Conservation (phyloP, 2,888 invertebrate species). For the Bibio marci region DNA sequence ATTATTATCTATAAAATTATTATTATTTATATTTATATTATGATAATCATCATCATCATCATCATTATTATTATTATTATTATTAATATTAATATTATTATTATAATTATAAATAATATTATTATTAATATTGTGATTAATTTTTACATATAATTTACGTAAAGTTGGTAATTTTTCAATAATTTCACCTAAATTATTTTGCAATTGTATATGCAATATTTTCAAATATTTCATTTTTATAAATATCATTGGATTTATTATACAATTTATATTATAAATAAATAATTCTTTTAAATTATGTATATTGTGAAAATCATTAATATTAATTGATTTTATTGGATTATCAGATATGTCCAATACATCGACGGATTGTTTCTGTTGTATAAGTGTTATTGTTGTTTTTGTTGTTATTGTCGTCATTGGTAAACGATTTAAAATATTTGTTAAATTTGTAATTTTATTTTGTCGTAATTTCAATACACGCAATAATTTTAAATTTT, state of each 20-base stretch:
- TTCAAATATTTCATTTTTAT: constrained; percentile 53
- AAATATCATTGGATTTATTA: constrained; percentile 59
- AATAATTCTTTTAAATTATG: constrained; percentile 60
- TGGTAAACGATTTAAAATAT: constrained; percentile 55
- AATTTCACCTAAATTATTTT: constrained; percentile 53
- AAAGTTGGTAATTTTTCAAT: constrained; percentile 55
- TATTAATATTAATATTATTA: too few species aligned
- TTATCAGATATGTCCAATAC: constrained; percentile 66
- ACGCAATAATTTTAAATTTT: constrained; percentile 51
- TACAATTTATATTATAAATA: constrained; percentile 45
- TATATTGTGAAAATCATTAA: constrained; percentile 28
- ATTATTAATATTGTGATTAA: constrained; percentile 27
- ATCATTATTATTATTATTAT: too few species aligned
- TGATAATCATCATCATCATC: too few species aligned
- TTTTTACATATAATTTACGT: constrained; percentile 56
- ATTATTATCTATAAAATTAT: constrained; percentile 54
- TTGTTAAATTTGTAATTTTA: constrained; percentile 54
- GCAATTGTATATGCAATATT: constrained; percentile 56
- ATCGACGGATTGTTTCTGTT: constrained; percentile 22
- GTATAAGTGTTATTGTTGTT: too few species aligned
- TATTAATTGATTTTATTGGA: constrained; percentile 57
- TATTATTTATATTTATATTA: constrained; percentile 18
- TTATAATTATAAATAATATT: too few species aligned
- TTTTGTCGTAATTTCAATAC: constrained; percentile 62
- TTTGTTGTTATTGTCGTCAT: constrained; percentile 11